These are phyloP conservation scores for Bufo bufo DNA, from an alignment of 2,113 vertebrate species.

Conservation along the genomic window DNA sequence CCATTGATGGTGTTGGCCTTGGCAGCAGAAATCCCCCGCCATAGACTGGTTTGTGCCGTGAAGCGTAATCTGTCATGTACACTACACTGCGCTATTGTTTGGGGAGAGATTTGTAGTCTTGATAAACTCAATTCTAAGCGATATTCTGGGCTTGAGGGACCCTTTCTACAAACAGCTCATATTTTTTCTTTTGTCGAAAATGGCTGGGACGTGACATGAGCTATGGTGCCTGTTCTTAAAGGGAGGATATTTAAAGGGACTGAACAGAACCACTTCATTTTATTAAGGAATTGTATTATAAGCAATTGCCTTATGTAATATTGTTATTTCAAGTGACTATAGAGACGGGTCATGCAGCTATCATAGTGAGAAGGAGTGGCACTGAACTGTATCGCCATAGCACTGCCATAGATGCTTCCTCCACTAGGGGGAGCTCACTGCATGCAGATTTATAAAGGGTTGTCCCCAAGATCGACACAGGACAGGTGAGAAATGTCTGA, in stretches of 20 bases:
- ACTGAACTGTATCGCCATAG: background rate
- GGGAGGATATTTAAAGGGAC: background rate
- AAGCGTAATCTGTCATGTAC: background rate
- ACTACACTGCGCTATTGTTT: conserved; percentile 25
- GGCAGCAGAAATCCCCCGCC: background rate
- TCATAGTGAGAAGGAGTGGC: background rate
- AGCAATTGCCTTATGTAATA: background rate
- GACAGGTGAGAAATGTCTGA: no score
- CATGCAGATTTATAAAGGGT: background rate
- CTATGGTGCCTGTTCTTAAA: background rate
- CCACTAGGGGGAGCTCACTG: background rate
- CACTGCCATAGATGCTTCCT: background rate
- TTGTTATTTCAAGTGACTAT: no score
- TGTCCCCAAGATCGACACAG: no score
- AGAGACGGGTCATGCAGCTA: no score
- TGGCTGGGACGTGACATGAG: background rate
- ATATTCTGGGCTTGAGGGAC: background rate
- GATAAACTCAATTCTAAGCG: conserved; percentile 11
- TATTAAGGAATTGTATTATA: background rate
- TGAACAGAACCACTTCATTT: background rate
- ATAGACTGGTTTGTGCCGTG: background rate
- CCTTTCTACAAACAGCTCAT: background rate
- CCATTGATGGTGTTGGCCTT: background rate
- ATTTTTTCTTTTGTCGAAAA: background rate
- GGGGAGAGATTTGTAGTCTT: conserved; percentile 25